Base-by-base conservation (phyloP, 2,797 vertebrate genomes). In the Pagetopsis macropterus region DNA sequence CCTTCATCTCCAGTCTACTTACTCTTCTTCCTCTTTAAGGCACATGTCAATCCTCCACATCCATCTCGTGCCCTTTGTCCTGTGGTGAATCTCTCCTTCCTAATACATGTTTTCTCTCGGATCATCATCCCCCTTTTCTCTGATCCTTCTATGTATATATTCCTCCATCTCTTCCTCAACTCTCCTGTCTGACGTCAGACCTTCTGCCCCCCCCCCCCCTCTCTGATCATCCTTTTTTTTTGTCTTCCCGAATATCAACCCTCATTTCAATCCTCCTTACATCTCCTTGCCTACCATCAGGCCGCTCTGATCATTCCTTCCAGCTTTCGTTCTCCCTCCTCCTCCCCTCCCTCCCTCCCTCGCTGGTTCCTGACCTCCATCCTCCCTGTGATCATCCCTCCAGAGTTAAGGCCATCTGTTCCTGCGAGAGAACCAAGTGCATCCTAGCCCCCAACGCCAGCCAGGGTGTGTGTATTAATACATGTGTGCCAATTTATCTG, bases 351-450 rank as follows among this genome's bases (percentile, higher is more conserved):
- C 57, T 72, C 77, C 64, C 85, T 86, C 84, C 82, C 87, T 89
- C 51, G 58, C 85, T 86, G 74, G 79, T 89, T 87, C 78, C 87
- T 92, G 91, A 93, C 91, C 92, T 92, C 90, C 91, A 90, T 91
- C 89, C 79, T 90, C 86, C 78, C 82, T 91, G 84, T 91, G 91
- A 90, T 93, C 89, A 87, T 90, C 89, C 90, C 90, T 90, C 78
- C 87, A 93, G 90, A 93, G 91, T 85, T 85, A 57, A 91, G 83
- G 85, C 92, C 92, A 93, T 93, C 91, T 93, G 92, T 92, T 93
- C 89, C 84, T 90, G 81, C 83, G 87, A 84, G 87, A 90, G 85
- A 89, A 90, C 76, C 84, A 63, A 88, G 73, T 78, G 61, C 81
- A 79, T 72, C 72, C 72, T 68, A 15, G 72, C 78, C 54, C 64